phyloP scores from a whole-genome alignment of 2,113 vertebrate genomes.

The Plecturocebus donacophilus region DNA sequence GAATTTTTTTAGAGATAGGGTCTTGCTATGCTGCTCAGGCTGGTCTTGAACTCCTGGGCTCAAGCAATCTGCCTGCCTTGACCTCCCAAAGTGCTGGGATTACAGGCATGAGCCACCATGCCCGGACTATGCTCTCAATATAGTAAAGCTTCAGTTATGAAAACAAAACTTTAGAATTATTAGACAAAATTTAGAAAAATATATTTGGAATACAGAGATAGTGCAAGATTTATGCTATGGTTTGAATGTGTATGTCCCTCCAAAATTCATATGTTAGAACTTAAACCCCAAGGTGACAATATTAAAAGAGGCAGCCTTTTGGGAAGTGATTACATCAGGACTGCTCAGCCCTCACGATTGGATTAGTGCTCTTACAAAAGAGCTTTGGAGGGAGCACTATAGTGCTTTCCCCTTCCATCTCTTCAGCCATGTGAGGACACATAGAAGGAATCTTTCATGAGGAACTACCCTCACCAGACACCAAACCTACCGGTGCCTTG shows the following conservation, averaged over 20 bases:
- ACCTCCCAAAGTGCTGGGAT: no score
- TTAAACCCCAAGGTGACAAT: neutral
- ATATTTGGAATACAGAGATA: neutral
- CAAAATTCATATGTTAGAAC: neutral
- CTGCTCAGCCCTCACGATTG: neutral
- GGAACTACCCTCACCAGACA: neutral
- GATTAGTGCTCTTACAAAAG: neutral
- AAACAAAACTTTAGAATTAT: conserved; percentile 8
- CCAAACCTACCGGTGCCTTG: neutral
- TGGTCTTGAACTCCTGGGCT: no score
- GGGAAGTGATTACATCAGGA: neutral
- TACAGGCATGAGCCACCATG: no score
- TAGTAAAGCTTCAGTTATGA: neutral
- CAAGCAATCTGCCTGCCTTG: no score
- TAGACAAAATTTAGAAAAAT: neutral
- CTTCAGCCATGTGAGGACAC: neutral
- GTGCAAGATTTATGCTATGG: neutral
- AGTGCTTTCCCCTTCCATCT: neutral
- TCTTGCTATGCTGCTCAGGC: no score
- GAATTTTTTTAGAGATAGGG: no score
- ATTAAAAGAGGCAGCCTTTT: neutral
- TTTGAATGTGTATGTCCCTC: neutral
- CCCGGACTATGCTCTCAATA: no score
- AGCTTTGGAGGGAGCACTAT: neutral
- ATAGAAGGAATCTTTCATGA: neutral